Conservation (phyloP, 2,113 vertebrate species). For the Bos indicus region DNA sequence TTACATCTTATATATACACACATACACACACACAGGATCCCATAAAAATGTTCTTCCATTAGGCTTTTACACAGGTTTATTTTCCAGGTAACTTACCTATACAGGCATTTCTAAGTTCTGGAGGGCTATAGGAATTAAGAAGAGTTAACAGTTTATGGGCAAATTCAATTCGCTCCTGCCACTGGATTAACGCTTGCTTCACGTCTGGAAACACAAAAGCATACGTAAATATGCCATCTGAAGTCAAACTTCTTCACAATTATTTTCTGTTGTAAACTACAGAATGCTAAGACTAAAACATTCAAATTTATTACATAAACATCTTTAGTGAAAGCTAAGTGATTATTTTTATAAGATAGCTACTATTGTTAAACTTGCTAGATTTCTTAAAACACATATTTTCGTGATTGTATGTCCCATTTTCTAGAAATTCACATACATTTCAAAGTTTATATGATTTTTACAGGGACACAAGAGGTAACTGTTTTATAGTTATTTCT, state of each 20-base stretch:
- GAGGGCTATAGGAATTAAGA: slow-evolving; percentile 98
- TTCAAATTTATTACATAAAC: slow-evolving; percentile 19
- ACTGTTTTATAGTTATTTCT: neutral
- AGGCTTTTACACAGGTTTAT: neutral
- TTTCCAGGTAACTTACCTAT: slow-evolving; percentile 86
- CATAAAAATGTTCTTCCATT: neutral
- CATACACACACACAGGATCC: neutral
- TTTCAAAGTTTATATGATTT: neutral
- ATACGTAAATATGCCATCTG: neutral
- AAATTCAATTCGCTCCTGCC: slow-evolving; percentile 99
- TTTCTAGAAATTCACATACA: neutral
- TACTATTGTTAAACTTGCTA: neutral
- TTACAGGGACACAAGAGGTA: neutral
- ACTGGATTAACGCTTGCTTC: slow-evolving; percentile 99
- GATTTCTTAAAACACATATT: slow-evolving; percentile 18
- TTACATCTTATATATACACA: neutral
- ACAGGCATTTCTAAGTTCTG: slow-evolving; percentile 95
- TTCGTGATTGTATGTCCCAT: neutral
- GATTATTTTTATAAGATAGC: neutral
- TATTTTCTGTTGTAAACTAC: slow-evolving; percentile 25
- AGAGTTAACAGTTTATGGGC: slow-evolving; percentile 99
- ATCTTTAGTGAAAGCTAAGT: neutral
- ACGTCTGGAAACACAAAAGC: slow-evolving; percentile 88
- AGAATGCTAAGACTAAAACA: slow-evolving; percentile 23
- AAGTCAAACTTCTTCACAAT: neutral